These are phyloP conservation scores for Thamnaconus septentrionalis DNA, from an alignment of 2,113 vertebrate species.

Conservation along the genomic window DNA sequence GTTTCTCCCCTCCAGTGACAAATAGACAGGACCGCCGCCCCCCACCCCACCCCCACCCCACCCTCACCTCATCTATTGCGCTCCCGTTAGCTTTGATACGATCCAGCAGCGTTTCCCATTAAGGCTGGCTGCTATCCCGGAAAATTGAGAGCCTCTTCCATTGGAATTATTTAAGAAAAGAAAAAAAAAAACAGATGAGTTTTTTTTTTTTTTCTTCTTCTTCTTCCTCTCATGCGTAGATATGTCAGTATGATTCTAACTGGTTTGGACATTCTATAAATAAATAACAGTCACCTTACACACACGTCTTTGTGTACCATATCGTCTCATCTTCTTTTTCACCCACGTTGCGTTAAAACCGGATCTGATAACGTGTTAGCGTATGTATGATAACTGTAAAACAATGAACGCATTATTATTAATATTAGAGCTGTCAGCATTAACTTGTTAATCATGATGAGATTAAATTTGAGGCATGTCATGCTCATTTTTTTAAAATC, in stretches of 20 bases:
- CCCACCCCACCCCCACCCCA: constrained; percentile 67
- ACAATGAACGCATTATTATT: no score
- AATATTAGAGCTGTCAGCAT: no score
- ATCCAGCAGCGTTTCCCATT: constrained; percentile 71
- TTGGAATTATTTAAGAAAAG: constrained; percentile 52
- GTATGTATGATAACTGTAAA: no score
- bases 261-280: background rate
- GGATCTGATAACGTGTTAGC: no score
- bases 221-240: constrained; percentile 3
- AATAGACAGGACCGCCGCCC: constrained; percentile 69
- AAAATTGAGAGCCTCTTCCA: constrained; percentile 70
- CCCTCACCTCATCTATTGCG: constrained; percentile 68
- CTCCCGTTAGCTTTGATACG: constrained; percentile 55
- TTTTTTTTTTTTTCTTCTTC: constrained; percentile 14
- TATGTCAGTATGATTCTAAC: background rate
- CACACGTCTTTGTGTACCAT: no score
- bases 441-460: no score
- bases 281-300: background rate
- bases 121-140: constrained; percentile 59
- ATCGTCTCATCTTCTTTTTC: no score
- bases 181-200: constrained; percentile 43
- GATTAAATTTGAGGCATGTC: no score
- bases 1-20: constrained; percentile 74
- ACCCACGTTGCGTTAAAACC: no score
- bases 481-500: no score